These are phyloP conservation scores for Scortum barcoo DNA, from an alignment of 2,113 vertebrate species.

Conservation along the genomic window DNA sequence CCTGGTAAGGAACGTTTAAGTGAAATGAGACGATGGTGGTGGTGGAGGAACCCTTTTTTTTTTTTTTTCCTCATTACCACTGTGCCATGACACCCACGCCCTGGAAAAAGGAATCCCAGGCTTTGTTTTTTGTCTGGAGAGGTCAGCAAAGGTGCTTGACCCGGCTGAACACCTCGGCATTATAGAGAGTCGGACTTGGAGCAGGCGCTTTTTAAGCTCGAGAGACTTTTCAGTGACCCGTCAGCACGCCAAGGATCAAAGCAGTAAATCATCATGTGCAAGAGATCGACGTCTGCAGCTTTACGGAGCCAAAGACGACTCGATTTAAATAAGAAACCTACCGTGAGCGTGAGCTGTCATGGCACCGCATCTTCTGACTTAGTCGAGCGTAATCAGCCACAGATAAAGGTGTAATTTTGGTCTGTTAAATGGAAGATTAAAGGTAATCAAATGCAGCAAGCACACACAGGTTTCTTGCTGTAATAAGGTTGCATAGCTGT, in stretches of 20 bases:
- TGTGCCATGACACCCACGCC: conserved; percentile 49
- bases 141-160: conserved; percentile 80
- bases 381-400: no score
- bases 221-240: conserved; percentile 59
- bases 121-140: conserved; percentile 52
- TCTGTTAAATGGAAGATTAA: conserved; percentile 28
- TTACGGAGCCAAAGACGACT: background rate
- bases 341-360: background rate
- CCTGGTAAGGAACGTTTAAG: conserved; percentile 17
- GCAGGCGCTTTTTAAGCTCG: conserved; percentile 49
- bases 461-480: conserved; percentile 15
- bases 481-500: conserved; percentile 57
- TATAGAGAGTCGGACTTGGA: conserved; percentile 55
- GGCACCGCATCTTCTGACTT: background rate
- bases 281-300: conserved; percentile 4
- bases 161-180: conserved; percentile 52
- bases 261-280: conserved; percentile 36
- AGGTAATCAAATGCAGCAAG: background rate
- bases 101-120: conserved; percentile 54
- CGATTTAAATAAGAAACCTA: background rate
- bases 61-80: background rate
- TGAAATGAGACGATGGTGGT: conserved; percentile 27
- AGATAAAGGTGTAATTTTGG: background rate
- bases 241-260: conserved; percentile 56
- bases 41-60: conserved; percentile 11